Evolutionary conservation across 2,888 invertebrate species (phyloP).

Genomic region (Patella ulyssiponensis): DNA sequence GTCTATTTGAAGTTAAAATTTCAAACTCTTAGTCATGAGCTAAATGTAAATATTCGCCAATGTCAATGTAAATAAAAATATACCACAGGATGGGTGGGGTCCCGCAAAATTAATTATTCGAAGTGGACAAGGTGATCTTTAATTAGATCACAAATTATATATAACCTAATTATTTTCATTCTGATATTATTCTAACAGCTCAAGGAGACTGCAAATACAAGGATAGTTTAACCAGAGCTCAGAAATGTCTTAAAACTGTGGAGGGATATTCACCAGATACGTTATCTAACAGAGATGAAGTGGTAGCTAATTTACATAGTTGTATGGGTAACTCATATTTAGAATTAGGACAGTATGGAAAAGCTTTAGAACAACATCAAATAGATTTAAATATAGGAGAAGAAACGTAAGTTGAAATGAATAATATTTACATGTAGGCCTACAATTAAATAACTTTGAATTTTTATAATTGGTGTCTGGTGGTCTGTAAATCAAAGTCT

Average conservation of each 20-base stretch:
- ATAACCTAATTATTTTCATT: too few species aligned
- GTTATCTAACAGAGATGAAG: conserved; percentile 61
- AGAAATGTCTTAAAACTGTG: conserved; percentile 62
- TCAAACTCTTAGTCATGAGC: too few species aligned
- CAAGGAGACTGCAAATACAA: conserved; percentile 63
- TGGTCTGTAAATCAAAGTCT: not conserved
- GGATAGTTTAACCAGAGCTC: conserved; percentile 60
- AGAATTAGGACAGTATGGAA: conserved; percentile 63
- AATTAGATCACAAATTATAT: too few species aligned
- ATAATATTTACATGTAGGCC: not conserved
- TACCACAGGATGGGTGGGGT: too few species aligned
- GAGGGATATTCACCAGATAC: conserved; percentile 55
- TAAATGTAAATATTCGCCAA: too few species aligned
- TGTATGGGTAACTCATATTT: conserved; percentile 69
- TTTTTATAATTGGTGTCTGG: not conserved
- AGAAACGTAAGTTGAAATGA: conserved; percentile 53
- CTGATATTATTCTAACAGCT: conserved; percentile 47
- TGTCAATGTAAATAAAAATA: too few species aligned
- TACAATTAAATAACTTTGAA: not conserved
- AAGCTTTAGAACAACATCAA: conserved; percentile 63
- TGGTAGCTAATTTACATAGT: conserved; percentile 67
- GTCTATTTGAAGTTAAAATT: too few species aligned
- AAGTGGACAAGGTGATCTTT: too few species aligned
- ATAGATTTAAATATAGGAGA: conserved; percentile 63
- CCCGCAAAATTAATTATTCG: too few species aligned